A percentile compares a stretch with the other conserved stretches of the same genome.
These are phyloP conservation scores for Botia kubotai DNA, from an alignment of 2,797 vertebrate species.

Conservation along the genomic window DNA sequence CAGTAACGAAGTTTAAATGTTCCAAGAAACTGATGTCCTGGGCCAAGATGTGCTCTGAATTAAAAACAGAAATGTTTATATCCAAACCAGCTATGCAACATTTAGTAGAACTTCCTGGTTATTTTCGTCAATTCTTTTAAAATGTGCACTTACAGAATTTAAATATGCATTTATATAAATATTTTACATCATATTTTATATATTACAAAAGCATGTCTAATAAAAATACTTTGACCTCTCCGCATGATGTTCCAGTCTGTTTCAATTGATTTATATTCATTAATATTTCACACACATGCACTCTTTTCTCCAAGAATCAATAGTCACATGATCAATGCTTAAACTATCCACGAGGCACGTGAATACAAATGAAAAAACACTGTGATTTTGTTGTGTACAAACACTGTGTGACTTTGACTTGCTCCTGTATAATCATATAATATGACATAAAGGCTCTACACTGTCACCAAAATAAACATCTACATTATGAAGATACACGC, in stretches of 20 bases:
- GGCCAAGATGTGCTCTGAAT: neutral
- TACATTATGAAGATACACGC: conserved; percentile 46
- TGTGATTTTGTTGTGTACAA: neutral
- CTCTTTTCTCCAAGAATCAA: conserved; percentile 25
- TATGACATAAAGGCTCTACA: conserved; percentile 7
- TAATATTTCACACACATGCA: conserved; percentile 44
- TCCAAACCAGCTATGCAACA: neutral
- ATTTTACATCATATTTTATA: no score
- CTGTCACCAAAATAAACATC: conserved; percentile 53
- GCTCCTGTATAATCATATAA: conserved; percentile 20
- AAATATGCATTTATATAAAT: no score
- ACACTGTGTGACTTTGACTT: conserved; percentile 15
- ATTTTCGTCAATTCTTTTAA: no score
- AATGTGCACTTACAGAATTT: no score
- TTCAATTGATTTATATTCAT: conserved; percentile 31
- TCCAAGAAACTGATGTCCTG: neutral
- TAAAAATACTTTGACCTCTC: no score
- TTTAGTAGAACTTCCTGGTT: neutral
- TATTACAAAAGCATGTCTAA: no score
- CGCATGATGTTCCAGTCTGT: no score
- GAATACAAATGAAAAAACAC: conserved; percentile 35
- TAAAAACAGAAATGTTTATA: neutral
- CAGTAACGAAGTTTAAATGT: conserved; percentile 6
- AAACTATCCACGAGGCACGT: neutral
- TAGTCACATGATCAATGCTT: conserved; percentile 15